A percentile compares a stretch with the other conserved stretches of the same genome.
phyloP scores from a whole-genome alignment of 1,140 invertebrate genomes.

The Drosophila nikananu region DNA sequence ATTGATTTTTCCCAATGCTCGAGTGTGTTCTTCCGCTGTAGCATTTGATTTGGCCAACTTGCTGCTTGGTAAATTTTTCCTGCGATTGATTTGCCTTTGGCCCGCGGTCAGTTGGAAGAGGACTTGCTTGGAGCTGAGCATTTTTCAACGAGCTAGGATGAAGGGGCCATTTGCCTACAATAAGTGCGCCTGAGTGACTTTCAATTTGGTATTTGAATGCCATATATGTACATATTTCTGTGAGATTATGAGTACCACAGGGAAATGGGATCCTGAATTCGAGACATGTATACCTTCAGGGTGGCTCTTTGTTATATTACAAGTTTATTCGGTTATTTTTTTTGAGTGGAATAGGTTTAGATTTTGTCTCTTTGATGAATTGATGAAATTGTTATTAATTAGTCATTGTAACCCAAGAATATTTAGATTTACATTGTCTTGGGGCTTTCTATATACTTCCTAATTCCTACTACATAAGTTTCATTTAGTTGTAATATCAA shows the following conservation, averaged over 20 bases:
- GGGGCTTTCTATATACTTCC: too few species aligned
- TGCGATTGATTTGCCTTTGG: slow-evolving; percentile 59
- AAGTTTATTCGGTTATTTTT: neutral
- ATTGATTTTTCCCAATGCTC: slow-evolving; percentile 74
- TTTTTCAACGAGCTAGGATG: slow-evolving; percentile 23
- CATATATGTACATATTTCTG: slow-evolving; percentile 11
- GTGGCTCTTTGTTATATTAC: slow-evolving; percentile 2
- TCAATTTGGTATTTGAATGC: slow-evolving; percentile 38
- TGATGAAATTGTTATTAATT: too few species aligned
- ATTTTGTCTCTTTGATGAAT: neutral
- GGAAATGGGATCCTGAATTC: slow-evolving; percentile 12
- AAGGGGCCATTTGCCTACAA: slow-evolving; percentile 32
- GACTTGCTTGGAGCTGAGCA: neutral
- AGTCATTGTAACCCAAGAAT: too few species aligned
- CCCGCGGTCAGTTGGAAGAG: slow-evolving; percentile 52
- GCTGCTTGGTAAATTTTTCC: slow-evolving; percentile 46
- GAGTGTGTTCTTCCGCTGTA: slow-evolving; percentile 36
- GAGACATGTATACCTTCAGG: neutral
- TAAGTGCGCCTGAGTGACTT: slow-evolving; percentile 59
- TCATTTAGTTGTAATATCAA: neutral
- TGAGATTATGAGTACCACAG: slow-evolving; percentile 11
- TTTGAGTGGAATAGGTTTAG: neutral
- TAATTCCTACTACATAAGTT: too few species aligned
- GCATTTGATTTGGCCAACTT: slow-evolving; percentile 54
- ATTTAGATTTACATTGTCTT: too few species aligned